Conservation (phyloP, 2,888 invertebrate species). For the Bedellia somnulentella region DNA sequence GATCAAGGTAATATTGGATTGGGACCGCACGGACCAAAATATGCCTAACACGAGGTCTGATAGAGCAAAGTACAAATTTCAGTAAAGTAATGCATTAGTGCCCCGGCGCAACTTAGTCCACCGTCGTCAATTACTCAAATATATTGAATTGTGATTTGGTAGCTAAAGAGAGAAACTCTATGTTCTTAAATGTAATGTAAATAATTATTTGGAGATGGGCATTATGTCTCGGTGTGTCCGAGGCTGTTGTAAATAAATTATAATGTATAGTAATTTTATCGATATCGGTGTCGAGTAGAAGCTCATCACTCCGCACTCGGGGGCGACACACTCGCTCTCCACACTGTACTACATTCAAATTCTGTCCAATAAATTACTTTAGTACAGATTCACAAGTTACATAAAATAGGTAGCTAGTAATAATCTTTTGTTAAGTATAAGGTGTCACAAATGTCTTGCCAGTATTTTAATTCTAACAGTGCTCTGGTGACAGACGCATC, state of each 20-base stretch:
- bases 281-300: slow-evolving; percentile 38
- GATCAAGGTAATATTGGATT: too few species aligned
- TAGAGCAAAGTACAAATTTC: slow-evolving; percentile 59
- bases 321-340: slow-evolving; percentile 15
- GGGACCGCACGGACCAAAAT: slow-evolving; percentile 55
- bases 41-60: slow-evolving; percentile 42
- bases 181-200: slow-evolving; percentile 57
- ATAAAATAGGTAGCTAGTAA: slow-evolving; percentile 29
- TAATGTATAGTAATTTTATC: slow-evolving; percentile 37
- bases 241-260: slow-evolving; percentile 50
- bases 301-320: slow-evolving; percentile 15
- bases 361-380: slow-evolving; percentile 44
- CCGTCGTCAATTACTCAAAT: slow-evolving; percentile 60
- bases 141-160: slow-evolving; percentile 60
- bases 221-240: slow-evolving; percentile 47
- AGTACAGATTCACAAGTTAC: slow-evolving; percentile 47
- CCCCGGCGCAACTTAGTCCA: slow-evolving; percentile 56
- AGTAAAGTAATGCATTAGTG: slow-evolving; percentile 50
- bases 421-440: slow-evolving; percentile 35
- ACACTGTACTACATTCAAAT: slow-evolving; percentile 33
- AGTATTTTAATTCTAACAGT: slow-evolving; percentile 44
- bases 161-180: slow-evolving; percentile 57
- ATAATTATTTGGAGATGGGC: slow-evolving; percentile 54
- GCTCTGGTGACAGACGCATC: slow-evolving; percentile 33
- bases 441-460: slow-evolving; percentile 53